Conservation (phyloP, 1,140 invertebrate species). For the Colletes latitarsis region DNA sequence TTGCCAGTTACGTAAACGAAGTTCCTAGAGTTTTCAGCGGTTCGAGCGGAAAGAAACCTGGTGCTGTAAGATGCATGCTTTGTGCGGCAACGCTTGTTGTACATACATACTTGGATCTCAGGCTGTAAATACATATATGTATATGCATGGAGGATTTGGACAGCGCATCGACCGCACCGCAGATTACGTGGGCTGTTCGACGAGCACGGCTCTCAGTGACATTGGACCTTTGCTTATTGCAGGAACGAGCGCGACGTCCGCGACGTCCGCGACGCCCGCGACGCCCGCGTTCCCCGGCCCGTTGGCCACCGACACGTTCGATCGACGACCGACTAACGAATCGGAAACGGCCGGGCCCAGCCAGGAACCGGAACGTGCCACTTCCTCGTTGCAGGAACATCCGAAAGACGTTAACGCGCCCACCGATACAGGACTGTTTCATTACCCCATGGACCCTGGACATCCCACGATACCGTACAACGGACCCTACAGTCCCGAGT, state of each 20-base stretch:
- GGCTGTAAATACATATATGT: constrained; percentile 68
- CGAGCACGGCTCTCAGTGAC: constrained; percentile 64
- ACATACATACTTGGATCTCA: constrained; percentile 58
- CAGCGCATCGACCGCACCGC: constrained; percentile 1
- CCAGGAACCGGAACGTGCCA: constrained; percentile 61
- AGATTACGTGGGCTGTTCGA: neutral
- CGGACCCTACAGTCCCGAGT: constrained; percentile 80
- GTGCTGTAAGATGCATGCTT: constrained; percentile 65
- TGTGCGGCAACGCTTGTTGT: constrained; percentile 61
- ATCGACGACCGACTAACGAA: constrained; percentile 67
- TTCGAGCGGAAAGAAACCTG: no score
- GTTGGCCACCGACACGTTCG: constrained; percentile 65
- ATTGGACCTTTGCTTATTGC: constrained; percentile 77
- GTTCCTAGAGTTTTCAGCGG: no score
- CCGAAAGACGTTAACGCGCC: constrained; percentile 43
- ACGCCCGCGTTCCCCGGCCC: constrained; percentile 70
- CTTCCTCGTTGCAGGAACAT: constrained; percentile 41
- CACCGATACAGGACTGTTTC: constrained; percentile 57
- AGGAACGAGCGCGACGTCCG: constrained; percentile 74
- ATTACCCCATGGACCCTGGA: constrained; percentile 78
- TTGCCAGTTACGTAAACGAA: no score
- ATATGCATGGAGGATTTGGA: constrained; percentile 71
- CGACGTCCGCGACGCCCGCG: constrained; percentile 2
- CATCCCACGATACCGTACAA: constrained; percentile 76
- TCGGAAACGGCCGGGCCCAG: constrained; percentile 57